Evolutionary conservation across 92 coral and sea anemone genomes (phyloP).

Genomic region (Micromussa lordhowensis): DNA sequence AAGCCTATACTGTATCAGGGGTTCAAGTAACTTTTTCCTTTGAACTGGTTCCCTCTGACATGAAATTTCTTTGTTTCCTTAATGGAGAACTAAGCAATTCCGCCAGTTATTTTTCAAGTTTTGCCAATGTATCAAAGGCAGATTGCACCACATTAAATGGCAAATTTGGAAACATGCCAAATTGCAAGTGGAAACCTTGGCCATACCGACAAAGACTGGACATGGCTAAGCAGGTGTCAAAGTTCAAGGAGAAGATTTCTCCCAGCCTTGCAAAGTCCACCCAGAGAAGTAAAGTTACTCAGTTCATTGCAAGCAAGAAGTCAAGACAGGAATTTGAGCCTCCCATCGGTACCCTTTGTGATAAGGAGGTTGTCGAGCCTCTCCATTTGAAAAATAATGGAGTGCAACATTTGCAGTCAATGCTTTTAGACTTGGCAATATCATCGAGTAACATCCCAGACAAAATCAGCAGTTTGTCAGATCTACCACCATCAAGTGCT

Average conservation of each 20-base stretch:
- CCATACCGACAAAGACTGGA: slow-evolving; percentile 23
- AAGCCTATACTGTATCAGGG: slow-evolving; percentile 47
- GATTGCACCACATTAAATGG: slow-evolving; percentile 40
- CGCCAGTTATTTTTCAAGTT: slow-evolving; percentile 74
- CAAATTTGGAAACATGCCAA: slow-evolving; percentile 53
- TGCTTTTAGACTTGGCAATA: slow-evolving; percentile 48
- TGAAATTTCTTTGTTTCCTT: slow-evolving; percentile 72
- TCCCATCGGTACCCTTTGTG: slow-evolving; percentile 51
- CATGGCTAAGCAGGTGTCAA: slow-evolving; percentile 36
- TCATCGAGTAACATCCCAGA: slow-evolving; percentile 37
- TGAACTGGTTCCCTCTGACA: slow-evolving; percentile 76
- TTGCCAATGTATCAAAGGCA: slow-evolving; percentile 72
- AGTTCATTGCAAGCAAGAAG: slow-evolving; percentile 59
- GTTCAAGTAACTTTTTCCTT: slow-evolving; percentile 58
- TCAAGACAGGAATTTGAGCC: slow-evolving; percentile 75
- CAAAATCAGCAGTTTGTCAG: slow-evolving; percentile 21
- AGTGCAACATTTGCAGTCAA: slow-evolving; percentile 55
- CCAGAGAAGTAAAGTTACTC: slow-evolving; percentile 29
- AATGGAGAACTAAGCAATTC: slow-evolving; percentile 76
- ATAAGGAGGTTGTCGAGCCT: slow-evolving; percentile 59
- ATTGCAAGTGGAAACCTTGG: slow-evolving; percentile 75
- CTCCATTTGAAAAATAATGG: slow-evolving; percentile 68
- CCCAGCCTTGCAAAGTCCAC: slow-evolving; percentile 2
- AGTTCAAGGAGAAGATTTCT: slow-evolving; percentile 25
- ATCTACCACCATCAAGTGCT: slow-evolving; percentile 31